These are phyloP conservation scores for Corapipo altera DNA, from an alignment of 2,113 vertebrate genomes.

Conservation along the genomic window DNA sequence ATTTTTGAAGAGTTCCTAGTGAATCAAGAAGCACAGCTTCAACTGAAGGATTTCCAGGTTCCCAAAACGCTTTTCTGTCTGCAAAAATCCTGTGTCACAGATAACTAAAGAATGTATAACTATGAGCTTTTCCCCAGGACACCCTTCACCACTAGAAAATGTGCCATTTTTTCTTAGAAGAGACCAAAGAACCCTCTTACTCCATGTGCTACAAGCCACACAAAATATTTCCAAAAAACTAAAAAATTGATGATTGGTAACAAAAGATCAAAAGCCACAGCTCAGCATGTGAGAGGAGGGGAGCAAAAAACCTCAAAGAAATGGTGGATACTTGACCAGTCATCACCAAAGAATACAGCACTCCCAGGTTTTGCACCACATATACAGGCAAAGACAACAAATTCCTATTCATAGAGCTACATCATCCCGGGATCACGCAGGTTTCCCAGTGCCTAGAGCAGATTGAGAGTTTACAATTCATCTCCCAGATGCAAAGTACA, in stretches of 20 bases:
- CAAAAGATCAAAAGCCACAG: not conserved
- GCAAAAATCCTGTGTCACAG: not conserved
- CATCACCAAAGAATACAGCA: not conserved
- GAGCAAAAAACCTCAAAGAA: not conserved
- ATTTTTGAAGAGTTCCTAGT: not conserved
- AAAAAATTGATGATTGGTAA: not conserved
- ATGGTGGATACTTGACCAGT: not conserved
- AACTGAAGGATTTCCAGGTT: not conserved
- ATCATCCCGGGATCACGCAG: not conserved
- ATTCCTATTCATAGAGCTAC: no score
- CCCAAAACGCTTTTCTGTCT: not conserved
- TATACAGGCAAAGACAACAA: not conserved
- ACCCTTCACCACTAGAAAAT: not conserved
- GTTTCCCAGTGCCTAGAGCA: not conserved
- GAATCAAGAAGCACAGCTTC: not conserved
- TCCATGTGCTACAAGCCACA: not conserved
- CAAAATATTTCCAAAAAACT: not conserved
- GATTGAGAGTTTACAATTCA: not conserved
- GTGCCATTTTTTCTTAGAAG: not conserved
- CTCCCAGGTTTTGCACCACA: not conserved
- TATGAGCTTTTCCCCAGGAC: not conserved
- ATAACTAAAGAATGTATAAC: rapidly evolving
- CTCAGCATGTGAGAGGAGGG: not conserved
- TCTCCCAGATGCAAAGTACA: not conserved
- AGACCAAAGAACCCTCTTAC: not conserved